A percentile compares a stretch with the other conserved stretches of the same genome.
Evolutionary conservation across 2,888 invertebrate species (phyloP).

Genomic region (Eilema depressum): DNA sequence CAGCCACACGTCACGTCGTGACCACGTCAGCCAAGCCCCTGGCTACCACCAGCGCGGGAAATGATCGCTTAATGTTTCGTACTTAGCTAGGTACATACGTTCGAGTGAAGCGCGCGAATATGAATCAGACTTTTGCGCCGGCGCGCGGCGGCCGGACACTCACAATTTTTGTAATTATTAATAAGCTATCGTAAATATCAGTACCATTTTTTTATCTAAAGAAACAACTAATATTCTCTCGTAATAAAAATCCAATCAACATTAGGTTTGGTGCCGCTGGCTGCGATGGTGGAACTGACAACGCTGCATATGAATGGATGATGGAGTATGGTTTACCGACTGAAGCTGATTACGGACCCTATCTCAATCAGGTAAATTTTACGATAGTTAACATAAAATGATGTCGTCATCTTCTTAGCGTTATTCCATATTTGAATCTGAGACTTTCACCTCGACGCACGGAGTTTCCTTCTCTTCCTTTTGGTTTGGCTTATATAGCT

Average conservation of each 20-base stretch:
- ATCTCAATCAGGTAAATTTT: conserved; percentile 89
- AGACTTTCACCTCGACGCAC: too few relatives aligned
- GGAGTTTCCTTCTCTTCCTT: too few relatives aligned
- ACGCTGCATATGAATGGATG: conserved; percentile 95
- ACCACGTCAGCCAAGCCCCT: conserved; percentile 3
- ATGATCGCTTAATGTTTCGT: conserved; percentile 13
- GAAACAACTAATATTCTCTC: background rate
- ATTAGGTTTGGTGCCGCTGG: conserved; percentile 92
- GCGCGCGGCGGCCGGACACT: too few relatives aligned
- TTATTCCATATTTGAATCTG: too few relatives aligned
- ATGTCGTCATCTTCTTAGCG: too few relatives aligned
- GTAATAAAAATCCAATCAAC: background rate
- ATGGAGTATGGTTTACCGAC: conserved; percentile 92
- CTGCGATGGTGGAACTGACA: conserved; percentile 97
- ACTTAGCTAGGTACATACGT: conserved; percentile 9
- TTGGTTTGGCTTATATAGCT: too few relatives aligned
- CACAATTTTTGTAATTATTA: conserved; percentile 17
- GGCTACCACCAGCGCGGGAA: too few relatives aligned
- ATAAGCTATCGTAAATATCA: conserved; percentile 16
- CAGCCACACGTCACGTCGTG: conserved; percentile 11
- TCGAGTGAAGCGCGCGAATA: conserved; percentile 17
- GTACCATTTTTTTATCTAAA: conserved; percentile 17
- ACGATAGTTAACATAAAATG: too few relatives aligned
- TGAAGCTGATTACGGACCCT: conserved; percentile 95
- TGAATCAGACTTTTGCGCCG: conserved; percentile 10